A percentile compares a stretch with the other conserved stretches of the same genome.
phyloP scores from a whole-genome alignment of 23 tunicate species.

The Botrylloides violaceus region DNA sequence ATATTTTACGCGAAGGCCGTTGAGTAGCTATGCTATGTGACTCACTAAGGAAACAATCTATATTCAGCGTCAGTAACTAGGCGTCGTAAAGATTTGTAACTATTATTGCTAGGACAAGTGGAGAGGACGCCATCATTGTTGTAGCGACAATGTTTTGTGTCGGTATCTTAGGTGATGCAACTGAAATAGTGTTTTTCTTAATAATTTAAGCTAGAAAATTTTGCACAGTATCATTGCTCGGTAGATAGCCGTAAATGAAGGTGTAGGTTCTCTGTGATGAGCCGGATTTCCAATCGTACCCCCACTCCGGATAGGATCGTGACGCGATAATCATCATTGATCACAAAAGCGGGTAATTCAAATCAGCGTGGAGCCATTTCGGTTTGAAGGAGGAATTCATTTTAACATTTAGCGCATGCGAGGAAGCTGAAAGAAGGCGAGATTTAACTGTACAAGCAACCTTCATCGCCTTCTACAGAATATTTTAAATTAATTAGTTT shows the following conservation, averaged over 20 bases:
- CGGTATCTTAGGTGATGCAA: background rate
- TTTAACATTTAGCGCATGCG: too few relatives aligned
- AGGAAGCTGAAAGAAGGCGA: too few relatives aligned
- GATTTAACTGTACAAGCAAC: too few relatives aligned
- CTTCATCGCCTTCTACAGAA: too few relatives aligned
- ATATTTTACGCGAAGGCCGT: constrained; percentile 7
- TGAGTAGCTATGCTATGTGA: constrained; percentile 20
- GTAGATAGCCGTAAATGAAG: background rate
- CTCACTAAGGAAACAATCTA: constrained; percentile 21
- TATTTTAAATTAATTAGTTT: too few relatives aligned
- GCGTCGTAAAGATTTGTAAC: constrained; percentile 5
- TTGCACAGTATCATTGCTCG: constrained; percentile 9
- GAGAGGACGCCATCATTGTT: constrained; percentile 5
- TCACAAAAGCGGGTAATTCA: background rate
- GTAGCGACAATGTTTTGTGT: constrained; percentile 13
- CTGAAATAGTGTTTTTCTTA: background rate
- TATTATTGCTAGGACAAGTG: background rate
- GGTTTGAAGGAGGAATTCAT: too few relatives aligned
- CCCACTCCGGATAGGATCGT: constrained; percentile 1
- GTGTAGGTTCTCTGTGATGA: background rate
- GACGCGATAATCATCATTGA: constrained; percentile 3
- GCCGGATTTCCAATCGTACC: background rate
- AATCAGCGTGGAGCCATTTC: background rate
- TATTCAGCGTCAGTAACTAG: constrained; percentile 19
- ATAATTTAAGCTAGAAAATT: background rate